Base-by-base conservation (phyloP, 2,113 vertebrate genomes). In the Microtus ochrogaster region DNA sequence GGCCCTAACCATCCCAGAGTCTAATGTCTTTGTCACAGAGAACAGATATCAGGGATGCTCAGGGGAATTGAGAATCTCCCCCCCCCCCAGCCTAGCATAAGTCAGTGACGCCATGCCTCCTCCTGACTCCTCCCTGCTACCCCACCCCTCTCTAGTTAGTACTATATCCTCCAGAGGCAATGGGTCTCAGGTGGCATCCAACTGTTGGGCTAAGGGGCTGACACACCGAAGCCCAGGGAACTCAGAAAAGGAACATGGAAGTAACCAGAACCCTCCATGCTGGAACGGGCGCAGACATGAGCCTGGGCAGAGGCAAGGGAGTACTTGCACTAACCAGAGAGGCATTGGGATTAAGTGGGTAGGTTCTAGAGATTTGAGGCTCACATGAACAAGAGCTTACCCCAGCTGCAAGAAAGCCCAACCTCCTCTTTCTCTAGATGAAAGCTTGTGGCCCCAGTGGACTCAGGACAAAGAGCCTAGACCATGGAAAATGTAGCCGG, bases 341-440 rank as follows among this genome's bases (percentile, higher is more conserved):
- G 85, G 91, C 63, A 72, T 14, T 91, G 52, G 77, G 47, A 16
- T 85, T 74, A 17, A 91, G 14, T 77, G 73, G 22, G 52, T 44
- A 72, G 74, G 33, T 91, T 87, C 68, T 58, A 49, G 19, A 73
- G 72, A 76, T 33, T 47, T 12, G n/a, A 28, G 66, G 63, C 63
- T 49, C 39, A 19, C 9, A 0, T 19, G 73, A 65, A 33, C 55
- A 89, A 72, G 44, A 78, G 89, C 77, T 86, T n/a, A 76, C n/a
- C 63, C 30, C 55, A 78, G 22, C 44, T 84, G 30, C 89, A 70
- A 82, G 90, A 94, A 88, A 96, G 21, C 36, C 90, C 81, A 58
- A 76, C 61, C 28, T 78, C 17, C 41, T 77, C 81, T 92, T 70
- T 88, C 49, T 94, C 39, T 77, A 98, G 96, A 85, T 94, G 96